phyloP scores from a whole-genome alignment of 2,888 invertebrate species.

The Tachina grossa region DNA sequence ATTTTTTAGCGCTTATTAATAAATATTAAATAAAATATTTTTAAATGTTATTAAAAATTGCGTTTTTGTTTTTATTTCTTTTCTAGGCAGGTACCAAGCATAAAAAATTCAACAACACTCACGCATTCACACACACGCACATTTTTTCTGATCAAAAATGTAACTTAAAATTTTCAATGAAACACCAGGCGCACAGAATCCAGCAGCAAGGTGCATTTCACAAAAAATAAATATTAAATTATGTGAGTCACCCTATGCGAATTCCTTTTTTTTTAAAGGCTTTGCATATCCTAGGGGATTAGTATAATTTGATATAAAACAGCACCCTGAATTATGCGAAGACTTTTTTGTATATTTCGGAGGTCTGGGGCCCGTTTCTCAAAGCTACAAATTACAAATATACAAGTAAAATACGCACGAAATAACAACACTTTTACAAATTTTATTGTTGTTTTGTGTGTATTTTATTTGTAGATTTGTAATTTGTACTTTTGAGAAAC shows the following conservation, averaged over 20 bases:
- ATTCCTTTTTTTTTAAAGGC: neutral
- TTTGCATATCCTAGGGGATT: constrained; percentile 15
- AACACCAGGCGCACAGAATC: constrained; percentile 29
- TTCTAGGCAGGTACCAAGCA: too few relatives aligned
- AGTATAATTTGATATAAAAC: neutral
- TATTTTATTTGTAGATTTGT: too few relatives aligned
- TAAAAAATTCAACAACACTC: neutral
- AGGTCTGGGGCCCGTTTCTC: too few relatives aligned
- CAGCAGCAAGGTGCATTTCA: neutral
- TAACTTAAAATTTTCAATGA: neutral
- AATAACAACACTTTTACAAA: too few relatives aligned
- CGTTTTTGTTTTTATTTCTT: too few relatives aligned
- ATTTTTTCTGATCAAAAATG: neutral
- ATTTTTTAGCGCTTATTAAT: too few relatives aligned
- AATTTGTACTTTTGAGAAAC: too few relatives aligned
- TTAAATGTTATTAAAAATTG: too few relatives aligned
- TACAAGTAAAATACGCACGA: too few relatives aligned
- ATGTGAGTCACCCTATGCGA: neutral
- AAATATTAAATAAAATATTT: too few relatives aligned
- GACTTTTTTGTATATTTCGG: neutral
- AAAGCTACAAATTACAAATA: too few relatives aligned
- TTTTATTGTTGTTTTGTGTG: too few relatives aligned
- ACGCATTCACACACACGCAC: neutral
- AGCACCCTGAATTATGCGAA: neutral
- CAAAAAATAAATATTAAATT: neutral